phyloP scores from a whole-genome alignment of 2,113 vertebrate species.

The Ameiurus melas region DNA sequence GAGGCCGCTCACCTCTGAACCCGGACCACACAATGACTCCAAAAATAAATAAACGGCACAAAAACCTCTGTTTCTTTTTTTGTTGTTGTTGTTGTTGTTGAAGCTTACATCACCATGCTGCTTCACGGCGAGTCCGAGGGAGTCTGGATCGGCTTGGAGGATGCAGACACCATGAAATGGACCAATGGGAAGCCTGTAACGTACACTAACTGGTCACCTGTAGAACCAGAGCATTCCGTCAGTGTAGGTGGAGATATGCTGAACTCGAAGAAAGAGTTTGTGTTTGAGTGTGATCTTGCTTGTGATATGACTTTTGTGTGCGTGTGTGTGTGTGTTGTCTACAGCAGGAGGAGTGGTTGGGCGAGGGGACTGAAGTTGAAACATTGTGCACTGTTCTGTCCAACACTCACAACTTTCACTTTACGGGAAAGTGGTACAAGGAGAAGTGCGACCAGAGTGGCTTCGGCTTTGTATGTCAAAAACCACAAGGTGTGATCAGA shows the following conservation, averaged over 20 bases:
- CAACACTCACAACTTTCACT: slow-evolving; percentile 85
- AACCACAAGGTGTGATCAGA: slow-evolving; percentile 77
- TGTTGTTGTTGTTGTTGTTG: slow-evolving; percentile 24
- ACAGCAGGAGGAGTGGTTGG: slow-evolving; percentile 62
- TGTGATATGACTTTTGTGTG: slow-evolving; percentile 10
- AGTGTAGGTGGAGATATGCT: slow-evolving; percentile 59
- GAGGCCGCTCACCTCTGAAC: background rate
- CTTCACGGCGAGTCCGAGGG: slow-evolving; percentile 79
- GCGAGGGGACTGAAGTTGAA: slow-evolving; percentile 61
- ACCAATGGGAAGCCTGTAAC: slow-evolving; percentile 71
- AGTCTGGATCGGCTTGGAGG: slow-evolving; percentile 86
- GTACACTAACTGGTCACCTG: slow-evolving; percentile 89
- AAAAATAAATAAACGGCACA: background rate
- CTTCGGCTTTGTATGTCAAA: slow-evolving; percentile 92
- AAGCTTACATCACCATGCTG: slow-evolving; percentile 93
- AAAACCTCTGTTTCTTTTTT: slow-evolving; percentile 12
- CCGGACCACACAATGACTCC: too few species aligned
- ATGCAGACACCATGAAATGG: slow-evolving; percentile 78
- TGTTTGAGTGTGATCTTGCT: background rate
- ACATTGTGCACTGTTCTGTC: slow-evolving; percentile 82
- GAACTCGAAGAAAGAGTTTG: background rate
- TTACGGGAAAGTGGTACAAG: slow-evolving; percentile 92
- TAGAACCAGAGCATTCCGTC: slow-evolving; percentile 67
- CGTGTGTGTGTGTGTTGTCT: slow-evolving; percentile 7
- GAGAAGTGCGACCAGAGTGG: slow-evolving; percentile 80